Percentiles rank a stretch among this genome's conserved stretches.
Conservation (phyloP, 2,113 vertebrate genomes). For the Ivindomyrus marchei region DNA sequence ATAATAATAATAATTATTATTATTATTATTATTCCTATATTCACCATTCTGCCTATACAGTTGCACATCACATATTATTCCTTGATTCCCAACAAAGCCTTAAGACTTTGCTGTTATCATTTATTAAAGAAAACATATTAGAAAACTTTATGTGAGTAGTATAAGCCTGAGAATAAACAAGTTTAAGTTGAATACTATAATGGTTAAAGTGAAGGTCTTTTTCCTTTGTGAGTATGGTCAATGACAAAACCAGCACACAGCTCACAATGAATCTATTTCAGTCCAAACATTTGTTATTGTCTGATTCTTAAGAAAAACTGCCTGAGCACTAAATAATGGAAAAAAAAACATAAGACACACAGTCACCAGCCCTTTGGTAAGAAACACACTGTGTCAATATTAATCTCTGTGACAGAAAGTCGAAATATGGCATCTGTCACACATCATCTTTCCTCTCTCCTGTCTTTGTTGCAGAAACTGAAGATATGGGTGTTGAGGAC, state of each 20-base stretch:
- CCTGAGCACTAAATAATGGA: conserved; percentile 63
- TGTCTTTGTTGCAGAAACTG: conserved; percentile 56
- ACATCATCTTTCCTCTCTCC: conserved; percentile 65
- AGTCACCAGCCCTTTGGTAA: conserved; percentile 64
- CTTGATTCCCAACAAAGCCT: not conserved
- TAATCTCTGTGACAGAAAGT: conserved; percentile 74
- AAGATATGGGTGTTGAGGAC: conserved; percentile 43
- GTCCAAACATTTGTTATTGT: conserved; percentile 71
- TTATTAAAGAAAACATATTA: not conserved
- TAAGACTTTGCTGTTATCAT: not conserved
- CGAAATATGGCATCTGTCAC: conserved; percentile 73
- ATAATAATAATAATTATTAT: too few relatives aligned
- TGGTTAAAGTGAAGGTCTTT: not conserved
- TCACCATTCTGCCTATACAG: not conserved
- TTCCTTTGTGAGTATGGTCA: conserved; percentile 25
- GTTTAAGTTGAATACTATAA: not conserved
- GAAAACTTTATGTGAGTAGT: not conserved
- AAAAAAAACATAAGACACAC: conserved; percentile 62
- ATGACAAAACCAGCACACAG: conserved; percentile 54
- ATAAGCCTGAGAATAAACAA: not conserved
- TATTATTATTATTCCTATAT: not conserved
- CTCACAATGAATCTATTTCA: conserved; percentile 56
- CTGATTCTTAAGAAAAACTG: conserved; percentile 72
- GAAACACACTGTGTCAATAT: conserved; percentile 73
- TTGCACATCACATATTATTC: not conserved